Evolutionary conservation across 2,113 vertebrate species (phyloP).

Genomic region (Rousettus leschenaultii): DNA sequence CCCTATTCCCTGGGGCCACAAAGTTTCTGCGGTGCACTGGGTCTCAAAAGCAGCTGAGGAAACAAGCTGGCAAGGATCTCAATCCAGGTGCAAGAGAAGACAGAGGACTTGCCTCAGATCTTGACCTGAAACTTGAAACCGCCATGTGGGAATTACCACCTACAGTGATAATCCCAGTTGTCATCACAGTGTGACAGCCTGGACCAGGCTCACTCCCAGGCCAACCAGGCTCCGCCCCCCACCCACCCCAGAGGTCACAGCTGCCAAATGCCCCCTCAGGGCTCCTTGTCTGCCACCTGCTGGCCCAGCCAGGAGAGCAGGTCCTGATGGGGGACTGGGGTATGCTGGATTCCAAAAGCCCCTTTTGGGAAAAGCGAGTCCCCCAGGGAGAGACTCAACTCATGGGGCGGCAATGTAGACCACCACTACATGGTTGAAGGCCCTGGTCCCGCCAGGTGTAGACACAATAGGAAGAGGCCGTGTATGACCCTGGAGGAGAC

Average conservation of each 20-base stretch:
- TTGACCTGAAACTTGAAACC: constrained; percentile 58
- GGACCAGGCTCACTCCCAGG: neutral
- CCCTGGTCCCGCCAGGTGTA: neutral
- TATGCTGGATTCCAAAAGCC: neutral
- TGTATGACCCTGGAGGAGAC: neutral
- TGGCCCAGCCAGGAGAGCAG: neutral
- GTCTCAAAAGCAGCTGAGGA: neutral
- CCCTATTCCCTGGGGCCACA: neutral
- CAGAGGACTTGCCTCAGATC: neutral
- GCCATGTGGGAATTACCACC: constrained; percentile 44
- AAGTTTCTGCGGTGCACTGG: neutral
- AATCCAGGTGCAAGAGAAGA: neutral
- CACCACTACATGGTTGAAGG: fast-evolving
- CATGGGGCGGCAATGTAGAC: fast-evolving
- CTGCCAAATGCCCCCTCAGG: neutral
- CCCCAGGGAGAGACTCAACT: neutral
- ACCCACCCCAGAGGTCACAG: neutral
- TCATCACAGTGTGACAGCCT: neutral
- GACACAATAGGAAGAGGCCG: neutral
- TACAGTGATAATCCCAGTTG: constrained; percentile 56
- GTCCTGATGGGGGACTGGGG: neutral
- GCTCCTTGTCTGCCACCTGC: neutral
- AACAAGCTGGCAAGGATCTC: neutral
- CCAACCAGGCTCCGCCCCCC: neutral
- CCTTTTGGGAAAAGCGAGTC: neutral